Conservation (phyloP, 2,888 invertebrate genomes). For the Argynnis bischoffii region DNA sequence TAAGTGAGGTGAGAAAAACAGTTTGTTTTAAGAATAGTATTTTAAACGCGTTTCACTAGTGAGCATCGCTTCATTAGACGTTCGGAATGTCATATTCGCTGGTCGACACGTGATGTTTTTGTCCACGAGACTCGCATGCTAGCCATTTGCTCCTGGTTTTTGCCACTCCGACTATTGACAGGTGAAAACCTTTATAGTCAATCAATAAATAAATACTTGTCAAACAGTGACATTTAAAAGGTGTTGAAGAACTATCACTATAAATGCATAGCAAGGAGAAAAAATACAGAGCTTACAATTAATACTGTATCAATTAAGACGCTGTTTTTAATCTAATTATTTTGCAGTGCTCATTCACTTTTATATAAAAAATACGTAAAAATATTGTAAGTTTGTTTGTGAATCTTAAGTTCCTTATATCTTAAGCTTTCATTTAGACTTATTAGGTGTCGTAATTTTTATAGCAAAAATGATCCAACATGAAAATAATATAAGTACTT, state of each 20-base stretch:
- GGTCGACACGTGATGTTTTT: constrained; percentile 37
- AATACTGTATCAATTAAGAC: no score
- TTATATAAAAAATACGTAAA: no score
- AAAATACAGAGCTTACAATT: not conserved
- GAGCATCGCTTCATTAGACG: constrained; percentile 59
- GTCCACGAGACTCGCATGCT: constrained; percentile 40
- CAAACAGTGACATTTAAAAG: constrained; percentile 15
- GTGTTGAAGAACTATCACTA: not conserved
- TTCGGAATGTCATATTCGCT: constrained; percentile 64
- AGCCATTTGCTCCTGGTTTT: constrained; percentile 47
- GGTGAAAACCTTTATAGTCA: constrained; percentile 53
- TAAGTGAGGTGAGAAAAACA: constrained; percentile 30
- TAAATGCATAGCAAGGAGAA: not conserved
- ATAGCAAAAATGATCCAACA: no score
- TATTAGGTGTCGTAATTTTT: no score
- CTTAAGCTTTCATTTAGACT: no score
- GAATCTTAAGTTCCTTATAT: no score
- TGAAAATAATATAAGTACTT: no score
- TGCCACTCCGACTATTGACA: constrained; percentile 56
- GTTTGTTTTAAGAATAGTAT: constrained; percentile 31
- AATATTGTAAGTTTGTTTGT: no score
- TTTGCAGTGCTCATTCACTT: no score
- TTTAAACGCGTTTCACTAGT: constrained; percentile 37
- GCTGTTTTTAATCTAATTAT: no score
- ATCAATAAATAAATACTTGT: constrained; percentile 23